A percentile compares a stretch with the other conserved stretches of the same genome.
Conservation (phyloP, 2,113 vertebrate genomes). For the Lontra canadensis region DNA sequence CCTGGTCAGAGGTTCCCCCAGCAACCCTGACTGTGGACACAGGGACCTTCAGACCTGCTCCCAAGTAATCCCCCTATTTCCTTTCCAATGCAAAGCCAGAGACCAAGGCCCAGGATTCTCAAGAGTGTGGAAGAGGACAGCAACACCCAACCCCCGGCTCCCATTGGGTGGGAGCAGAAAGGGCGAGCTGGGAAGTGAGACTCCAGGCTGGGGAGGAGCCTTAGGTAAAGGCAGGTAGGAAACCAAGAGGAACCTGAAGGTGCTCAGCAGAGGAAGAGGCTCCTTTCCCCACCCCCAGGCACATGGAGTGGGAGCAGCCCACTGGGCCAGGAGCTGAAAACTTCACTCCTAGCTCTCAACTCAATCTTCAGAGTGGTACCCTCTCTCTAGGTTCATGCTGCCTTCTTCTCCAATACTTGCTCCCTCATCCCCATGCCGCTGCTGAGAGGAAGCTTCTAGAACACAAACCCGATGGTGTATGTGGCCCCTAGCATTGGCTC, state of each 20-base stretch:
- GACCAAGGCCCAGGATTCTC: neutral
- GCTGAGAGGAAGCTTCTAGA: neutral
- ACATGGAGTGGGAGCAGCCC: neutral
- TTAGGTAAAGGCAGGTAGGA: neutral
- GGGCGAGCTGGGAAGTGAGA: neutral
- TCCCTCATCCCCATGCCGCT: neutral
- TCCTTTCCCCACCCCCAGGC: neutral
- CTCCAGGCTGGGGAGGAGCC: neutral
- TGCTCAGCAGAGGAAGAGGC: neutral
- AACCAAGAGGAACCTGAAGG: neutral
- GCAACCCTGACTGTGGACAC: neutral
- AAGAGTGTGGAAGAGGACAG: neutral
- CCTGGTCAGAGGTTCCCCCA: neutral
- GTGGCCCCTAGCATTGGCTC: neutral
- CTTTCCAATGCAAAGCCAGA: neutral
- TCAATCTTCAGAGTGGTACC: neutral
- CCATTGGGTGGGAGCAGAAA: rapidly evolving
- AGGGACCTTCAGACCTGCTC: neutral
- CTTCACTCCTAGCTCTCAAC: neutral
- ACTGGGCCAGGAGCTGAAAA: neutral
- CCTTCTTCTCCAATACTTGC: neutral
- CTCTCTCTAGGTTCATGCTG: neutral
- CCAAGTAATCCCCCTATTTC: neutral
- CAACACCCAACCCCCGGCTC: neutral
- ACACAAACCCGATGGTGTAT: neutral